These are phyloP conservation scores for Pinna nobilis DNA, from an alignment of 1,140 invertebrate genomes.

Conservation along the genomic window DNA sequence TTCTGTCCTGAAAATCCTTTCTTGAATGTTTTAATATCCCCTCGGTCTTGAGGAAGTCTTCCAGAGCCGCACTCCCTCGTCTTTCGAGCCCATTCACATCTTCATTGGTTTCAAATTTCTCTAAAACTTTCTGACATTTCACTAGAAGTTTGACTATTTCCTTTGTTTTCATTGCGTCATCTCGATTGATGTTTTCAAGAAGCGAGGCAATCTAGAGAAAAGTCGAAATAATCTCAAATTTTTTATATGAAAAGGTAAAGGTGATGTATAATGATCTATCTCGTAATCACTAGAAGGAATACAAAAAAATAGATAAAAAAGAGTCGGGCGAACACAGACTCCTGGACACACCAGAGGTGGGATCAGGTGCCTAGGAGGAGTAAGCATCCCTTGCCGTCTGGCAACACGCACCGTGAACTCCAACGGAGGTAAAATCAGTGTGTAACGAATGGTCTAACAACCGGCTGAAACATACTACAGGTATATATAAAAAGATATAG, in stretches of 20 bases:
- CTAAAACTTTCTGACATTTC: slow-evolving; percentile 20
- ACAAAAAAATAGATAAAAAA: background rate
- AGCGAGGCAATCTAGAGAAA: background rate
- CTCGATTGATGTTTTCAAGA: background rate
- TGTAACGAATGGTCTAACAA: too few relatives aligned
- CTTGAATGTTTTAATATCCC: slow-evolving; percentile 31
- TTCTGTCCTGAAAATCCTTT: slow-evolving; percentile 29
- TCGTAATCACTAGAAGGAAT: background rate
- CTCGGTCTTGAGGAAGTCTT: slow-evolving; percentile 39
- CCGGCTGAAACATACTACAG: too few relatives aligned
- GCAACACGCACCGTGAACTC: too few relatives aligned
- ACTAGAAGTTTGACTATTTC: slow-evolving; percentile 39
- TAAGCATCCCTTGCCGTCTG: too few relatives aligned
- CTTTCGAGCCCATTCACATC: background rate
- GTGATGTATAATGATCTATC: background rate
- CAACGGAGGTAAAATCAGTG: too few relatives aligned
- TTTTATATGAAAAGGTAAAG: background rate
- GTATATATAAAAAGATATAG: too few relatives aligned
- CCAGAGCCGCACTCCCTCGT: slow-evolving; percentile 32
- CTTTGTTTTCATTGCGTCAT: slow-evolving; percentile 37
- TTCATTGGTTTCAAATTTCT: slow-evolving; percentile 5
- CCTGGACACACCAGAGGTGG: background rate
- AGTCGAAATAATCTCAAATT: background rate
- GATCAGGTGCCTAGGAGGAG: too few relatives aligned
- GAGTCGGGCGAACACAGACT: background rate